These are phyloP conservation scores for Zaprionus bogoriensis DNA, from an alignment of 2,888 invertebrate genomes.

Conservation along the genomic window DNA sequence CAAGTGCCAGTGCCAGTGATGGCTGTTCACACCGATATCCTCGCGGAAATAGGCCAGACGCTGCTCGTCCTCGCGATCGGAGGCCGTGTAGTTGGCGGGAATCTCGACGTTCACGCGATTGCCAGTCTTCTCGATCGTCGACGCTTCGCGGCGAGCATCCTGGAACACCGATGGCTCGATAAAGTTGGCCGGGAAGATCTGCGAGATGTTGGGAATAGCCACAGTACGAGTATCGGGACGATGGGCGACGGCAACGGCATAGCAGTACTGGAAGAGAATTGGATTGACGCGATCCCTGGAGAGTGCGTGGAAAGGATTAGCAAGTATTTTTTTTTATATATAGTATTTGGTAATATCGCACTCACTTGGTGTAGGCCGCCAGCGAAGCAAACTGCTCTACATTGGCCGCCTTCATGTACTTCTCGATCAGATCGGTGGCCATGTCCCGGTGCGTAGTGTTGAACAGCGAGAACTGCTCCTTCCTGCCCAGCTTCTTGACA, in stretches of 20 bases:
- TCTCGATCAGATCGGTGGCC: constrained; percentile 88
- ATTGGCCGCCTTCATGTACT: constrained; percentile 86
- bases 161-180: constrained; percentile 89
- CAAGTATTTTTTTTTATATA: not conserved
- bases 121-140: constrained; percentile 84
- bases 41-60: constrained; percentile 92
- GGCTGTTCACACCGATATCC: constrained; percentile 92
- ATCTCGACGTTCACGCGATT: constrained; percentile 86
- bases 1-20: constrained; percentile 96
- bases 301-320: not conserved
- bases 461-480: constrained; percentile 87
- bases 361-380: constrained; percentile 85
- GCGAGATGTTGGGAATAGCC: constrained; percentile 90
- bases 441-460: constrained; percentile 88
- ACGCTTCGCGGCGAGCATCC: constrained; percentile 87
- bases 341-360: not conserved
- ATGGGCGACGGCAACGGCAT: constrained; percentile 90
- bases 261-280: constrained; percentile 90
- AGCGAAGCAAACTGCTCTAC: constrained; percentile 87
- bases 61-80: constrained; percentile 89
- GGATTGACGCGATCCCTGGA: constrained; percentile 90
- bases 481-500: constrained; percentile 60
- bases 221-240: constrained; percentile 82
- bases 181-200: constrained; percentile 92
- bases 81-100: constrained; percentile 89